These are phyloP conservation scores for Heterochromis multidens DNA, from an alignment of 2,113 vertebrate species.

Conservation along the genomic window DNA sequence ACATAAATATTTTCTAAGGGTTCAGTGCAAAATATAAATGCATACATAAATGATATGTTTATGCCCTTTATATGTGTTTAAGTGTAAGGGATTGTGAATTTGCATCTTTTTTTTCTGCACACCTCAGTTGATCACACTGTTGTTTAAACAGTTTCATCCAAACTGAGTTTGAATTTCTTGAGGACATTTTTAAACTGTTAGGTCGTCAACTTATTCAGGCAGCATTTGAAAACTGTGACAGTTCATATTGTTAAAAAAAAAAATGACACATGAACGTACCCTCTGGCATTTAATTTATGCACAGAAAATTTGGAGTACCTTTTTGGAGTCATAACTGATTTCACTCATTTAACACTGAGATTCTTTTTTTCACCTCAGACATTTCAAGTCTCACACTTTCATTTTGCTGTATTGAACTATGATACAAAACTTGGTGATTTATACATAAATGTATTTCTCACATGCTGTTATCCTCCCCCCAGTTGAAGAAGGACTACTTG, in stretches of 20 bases:
- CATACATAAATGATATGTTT: too few species aligned
- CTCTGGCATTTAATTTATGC: background rate
- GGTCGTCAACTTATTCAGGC: background rate
- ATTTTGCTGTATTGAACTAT: background rate
- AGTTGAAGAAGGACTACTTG: slow-evolving; percentile 94
- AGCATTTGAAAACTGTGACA: background rate
- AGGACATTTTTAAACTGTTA: background rate
- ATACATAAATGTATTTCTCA: background rate
- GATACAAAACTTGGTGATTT: background rate
- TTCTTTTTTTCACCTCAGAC: too few species aligned
- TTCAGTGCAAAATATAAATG: background rate
- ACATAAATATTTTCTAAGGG: background rate
- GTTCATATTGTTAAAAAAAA: background rate
- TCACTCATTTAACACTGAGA: background rate
- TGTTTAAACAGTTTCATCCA: background rate
- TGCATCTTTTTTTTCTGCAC: fast-evolving
- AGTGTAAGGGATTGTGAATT: background rate
- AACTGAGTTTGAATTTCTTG: background rate
- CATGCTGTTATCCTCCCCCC: background rate
- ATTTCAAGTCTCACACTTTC: background rate
- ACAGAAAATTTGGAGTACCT: background rate
- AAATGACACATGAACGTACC: background rate
- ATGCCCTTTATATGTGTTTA: too few species aligned
- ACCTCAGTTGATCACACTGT: background rate
- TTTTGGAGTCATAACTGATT: background rate